Evolutionary conservation across 2,797 vertebrate species (phyloP), one percentile per base, ranked within the genome.

Genomic region (Tragelaphus eurycerus): DNA sequence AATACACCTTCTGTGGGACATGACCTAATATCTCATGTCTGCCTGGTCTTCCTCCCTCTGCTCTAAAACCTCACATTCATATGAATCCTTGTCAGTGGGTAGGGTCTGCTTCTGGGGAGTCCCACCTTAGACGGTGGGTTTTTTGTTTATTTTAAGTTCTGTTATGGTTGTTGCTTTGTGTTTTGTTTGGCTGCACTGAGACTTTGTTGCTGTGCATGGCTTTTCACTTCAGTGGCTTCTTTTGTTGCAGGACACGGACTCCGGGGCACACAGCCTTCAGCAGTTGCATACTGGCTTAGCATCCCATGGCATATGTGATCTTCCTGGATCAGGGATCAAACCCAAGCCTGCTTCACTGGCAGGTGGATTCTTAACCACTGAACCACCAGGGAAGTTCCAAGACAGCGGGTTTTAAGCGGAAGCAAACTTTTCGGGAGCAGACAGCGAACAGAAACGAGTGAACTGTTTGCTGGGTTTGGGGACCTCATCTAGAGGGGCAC

Each of bases 391-490:
- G 71, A 74, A 74, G 71, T 25, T 14, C 71, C 38, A 74, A 43
- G 71, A 17, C 46, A 79, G 27, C 2, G 6, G 67, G 59, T 21
- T 54, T 54, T 74, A 16, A 90, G 78, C 6, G 1, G 14, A 34
- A n/a, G 74, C 43, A 76, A 62, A 50, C 34, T 71, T 6, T 12
- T 50, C 34, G 31, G 62, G 23, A 27, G 8, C 62, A 78, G 78
- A 34, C 25, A 31, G 60, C 15, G 11, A 15, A 14, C 1, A 1
- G 23, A 25, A 55, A 27, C 4, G 52, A 89, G 62, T 15, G 19
- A 71, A 21, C 25, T 0, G 9, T 55, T 5, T 2, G 0, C 19
- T 15, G 12, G 43, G 62, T 16, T 14, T 16, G 59, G 4, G 48
- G 46, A 23, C 23, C 4, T 55, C 34, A 38, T 6, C 31, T 12